Evolutionary conservation across 2,797 vertebrate species (phyloP).

Genomic region (Enoplosus armatus): DNA sequence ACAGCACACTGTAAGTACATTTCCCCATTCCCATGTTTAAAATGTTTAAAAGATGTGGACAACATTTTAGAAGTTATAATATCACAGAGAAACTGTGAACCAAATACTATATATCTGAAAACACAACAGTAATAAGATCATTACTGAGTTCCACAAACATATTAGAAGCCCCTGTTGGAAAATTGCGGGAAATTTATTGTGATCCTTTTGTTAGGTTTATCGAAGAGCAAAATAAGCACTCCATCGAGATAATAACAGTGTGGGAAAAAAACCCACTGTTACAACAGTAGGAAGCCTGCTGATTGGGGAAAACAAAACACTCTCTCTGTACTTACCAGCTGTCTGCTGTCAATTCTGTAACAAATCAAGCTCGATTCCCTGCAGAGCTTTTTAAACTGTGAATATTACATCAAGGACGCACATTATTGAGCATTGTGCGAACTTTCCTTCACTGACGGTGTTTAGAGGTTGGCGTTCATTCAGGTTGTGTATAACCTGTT

Average conservation of each 20-base stretch:
- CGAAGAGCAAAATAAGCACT: constrained; percentile 22
- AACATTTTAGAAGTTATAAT: not conserved
- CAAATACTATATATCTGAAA: not conserved
- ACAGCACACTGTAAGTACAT: not conserved
- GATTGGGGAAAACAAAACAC: constrained; percentile 32
- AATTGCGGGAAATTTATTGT: constrained; percentile 8
- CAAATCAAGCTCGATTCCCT: constrained; percentile 25
- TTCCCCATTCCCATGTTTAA: too few relatives aligned
- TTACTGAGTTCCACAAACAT: constrained; percentile 21
- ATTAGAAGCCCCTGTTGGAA: constrained; percentile 3
- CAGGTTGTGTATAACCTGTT: constrained; percentile 18
- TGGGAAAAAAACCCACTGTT: constrained; percentile 19
- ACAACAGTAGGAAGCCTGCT: constrained; percentile 23
- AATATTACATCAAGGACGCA: constrained; percentile 24
- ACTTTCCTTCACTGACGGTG: constrained; percentile 1
- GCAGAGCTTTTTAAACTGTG: constrained; percentile 26
- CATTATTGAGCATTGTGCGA: not conserved
- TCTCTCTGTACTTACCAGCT: constrained; percentile 26
- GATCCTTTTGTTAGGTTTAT: constrained; percentile 31
- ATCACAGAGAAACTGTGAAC: not conserved
- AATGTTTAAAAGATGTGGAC: not conserved
- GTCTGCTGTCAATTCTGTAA: constrained; percentile 12
- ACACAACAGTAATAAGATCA: not conserved
- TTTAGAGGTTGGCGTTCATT: not conserved
- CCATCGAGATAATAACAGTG: constrained; percentile 29